Percentiles rank a stretch among this genome's conserved stretches.
phyloP scores from a whole-genome alignment of 2,113 vertebrate genomes.

The Prolemur simus region DNA sequence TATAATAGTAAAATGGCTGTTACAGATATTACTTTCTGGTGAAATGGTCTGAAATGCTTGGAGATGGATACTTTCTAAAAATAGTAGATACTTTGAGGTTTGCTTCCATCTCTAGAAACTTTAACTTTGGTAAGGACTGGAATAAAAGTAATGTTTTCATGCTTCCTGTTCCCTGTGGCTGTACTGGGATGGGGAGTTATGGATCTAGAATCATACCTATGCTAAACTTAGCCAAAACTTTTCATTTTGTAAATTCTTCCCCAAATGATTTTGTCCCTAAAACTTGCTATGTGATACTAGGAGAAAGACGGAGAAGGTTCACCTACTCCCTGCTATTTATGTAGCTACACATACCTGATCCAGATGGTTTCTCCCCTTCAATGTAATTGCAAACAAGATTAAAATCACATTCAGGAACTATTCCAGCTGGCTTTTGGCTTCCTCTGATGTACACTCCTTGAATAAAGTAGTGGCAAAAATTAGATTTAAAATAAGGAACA shows the following conservation, averaged over 20 bases:
- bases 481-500: constrained; percentile 61
- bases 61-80: constrained; percentile 30
- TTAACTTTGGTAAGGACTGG: constrained; percentile 7
- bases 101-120: constrained; percentile 41
- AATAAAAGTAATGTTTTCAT: constrained; percentile 32
- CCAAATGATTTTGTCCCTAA: not conserved
- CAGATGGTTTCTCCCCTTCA: constrained; percentile 48
- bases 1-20: not conserved
- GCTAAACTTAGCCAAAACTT: not conserved
- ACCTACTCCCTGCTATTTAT: constrained; percentile 30
- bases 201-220: not conserved
- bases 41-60: constrained; percentile 52
- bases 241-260: constrained; percentile 27
- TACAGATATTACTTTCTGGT: not conserved
- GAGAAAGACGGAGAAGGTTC: not conserved
- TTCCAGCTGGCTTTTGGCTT: constrained; percentile 56
- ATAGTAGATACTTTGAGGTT: constrained; percentile 7
- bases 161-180: not conserved
- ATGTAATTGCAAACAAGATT: constrained; percentile 66
- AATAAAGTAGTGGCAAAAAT: constrained; percentile 62
- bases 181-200: not conserved
- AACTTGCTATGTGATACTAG: not conserved
- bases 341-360: constrained; percentile 46
- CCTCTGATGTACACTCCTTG: constrained; percentile 49
- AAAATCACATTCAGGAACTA: constrained; percentile 51